These are phyloP conservation scores for Gila robusta DNA, from an alignment of 2,797 vertebrate species.

Conservation along the genomic window DNA sequence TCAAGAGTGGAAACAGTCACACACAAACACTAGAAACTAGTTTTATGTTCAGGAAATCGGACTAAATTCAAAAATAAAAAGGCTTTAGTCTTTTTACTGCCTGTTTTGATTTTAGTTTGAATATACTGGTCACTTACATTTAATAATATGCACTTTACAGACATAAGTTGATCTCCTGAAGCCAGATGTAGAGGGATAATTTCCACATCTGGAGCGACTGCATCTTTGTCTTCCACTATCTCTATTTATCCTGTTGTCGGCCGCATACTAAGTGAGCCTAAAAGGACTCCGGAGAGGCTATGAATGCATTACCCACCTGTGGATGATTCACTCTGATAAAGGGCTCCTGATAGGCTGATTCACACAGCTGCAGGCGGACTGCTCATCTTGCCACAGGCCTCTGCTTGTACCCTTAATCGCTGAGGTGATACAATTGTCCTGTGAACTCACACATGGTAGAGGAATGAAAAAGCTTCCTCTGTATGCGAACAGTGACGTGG, in stretches of 20 bases:
- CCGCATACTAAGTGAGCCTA: background rate
- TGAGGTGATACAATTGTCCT: slow-evolving; percentile 11
- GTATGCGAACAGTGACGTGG: background rate
- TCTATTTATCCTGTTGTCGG: background rate
- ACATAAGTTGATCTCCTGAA: slow-evolving; percentile 10
- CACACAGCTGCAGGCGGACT: background rate
- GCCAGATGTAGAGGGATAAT: background rate
- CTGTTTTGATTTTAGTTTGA: slow-evolving; percentile 2
- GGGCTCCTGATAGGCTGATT: slow-evolving; percentile 23
- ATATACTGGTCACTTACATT: background rate
- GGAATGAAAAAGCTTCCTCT: slow-evolving; percentile 10
- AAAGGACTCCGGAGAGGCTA: slow-evolving; percentile 28
- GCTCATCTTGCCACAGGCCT: background rate
- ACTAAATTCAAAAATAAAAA: background rate
- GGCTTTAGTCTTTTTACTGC: background rate
- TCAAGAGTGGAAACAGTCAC: background rate
- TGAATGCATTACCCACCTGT: background rate
- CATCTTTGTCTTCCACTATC: background rate
- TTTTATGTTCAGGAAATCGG: background rate
- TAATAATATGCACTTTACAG: slow-evolving; percentile 24
- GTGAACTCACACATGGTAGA: background rate
- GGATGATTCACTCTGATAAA: slow-evolving; percentile 7
- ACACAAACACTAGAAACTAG: background rate
- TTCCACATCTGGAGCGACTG: background rate
- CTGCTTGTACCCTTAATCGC: background rate